Percentiles rank a stretch among this genome's conserved stretches.
Evolutionary conservation across 2,888 invertebrate genomes (phyloP).

Genomic region (Ctenicera cuprea): DNA sequence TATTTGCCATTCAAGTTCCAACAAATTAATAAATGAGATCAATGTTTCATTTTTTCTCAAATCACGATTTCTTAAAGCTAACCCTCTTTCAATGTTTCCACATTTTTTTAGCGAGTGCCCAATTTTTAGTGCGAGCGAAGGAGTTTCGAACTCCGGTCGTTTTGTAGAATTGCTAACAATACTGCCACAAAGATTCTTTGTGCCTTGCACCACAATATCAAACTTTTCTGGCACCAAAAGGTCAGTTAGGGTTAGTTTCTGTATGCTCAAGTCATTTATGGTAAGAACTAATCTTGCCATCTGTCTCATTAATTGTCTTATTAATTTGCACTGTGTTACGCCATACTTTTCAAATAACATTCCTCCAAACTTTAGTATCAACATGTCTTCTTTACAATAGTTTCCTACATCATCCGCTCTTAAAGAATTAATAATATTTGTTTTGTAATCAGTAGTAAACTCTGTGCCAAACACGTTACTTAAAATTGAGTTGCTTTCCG

Average conservation of each 20-base stretch:
- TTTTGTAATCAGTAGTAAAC: slow-evolving; percentile 25
- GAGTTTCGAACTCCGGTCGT: not conserved
- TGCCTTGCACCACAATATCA: not conserved
- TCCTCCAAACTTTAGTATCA: slow-evolving; percentile 37
- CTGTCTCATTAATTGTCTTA: slow-evolving; percentile 4
- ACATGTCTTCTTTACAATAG: slow-evolving; percentile 22
- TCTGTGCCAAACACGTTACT: slow-evolving; percentile 10
- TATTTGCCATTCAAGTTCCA: slow-evolving; percentile 15
- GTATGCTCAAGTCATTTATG: not conserved
- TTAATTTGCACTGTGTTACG: slow-evolving; percentile 13
- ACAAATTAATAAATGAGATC: not conserved
- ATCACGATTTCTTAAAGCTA: slow-evolving; percentile 2
- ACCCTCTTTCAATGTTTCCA: slow-evolving; percentile 1
- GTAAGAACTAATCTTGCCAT: not conserved
- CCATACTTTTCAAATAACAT: slow-evolving; percentile 43
- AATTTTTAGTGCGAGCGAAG: slow-evolving; percentile 13
- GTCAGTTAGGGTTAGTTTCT: no score
- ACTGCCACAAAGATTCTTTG: not conserved
- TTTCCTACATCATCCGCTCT: slow-evolving; percentile 25
- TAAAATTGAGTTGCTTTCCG: slow-evolving; percentile 18
- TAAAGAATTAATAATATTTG: slow-evolving; percentile 7
- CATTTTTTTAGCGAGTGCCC: slow-evolving; percentile 32
- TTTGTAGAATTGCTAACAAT: not conserved
- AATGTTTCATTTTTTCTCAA: not conserved
- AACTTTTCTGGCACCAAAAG: no score